phyloP scores from a whole-genome alignment of 2,797 vertebrate species.

The Eurystomus glaucurus region DNA sequence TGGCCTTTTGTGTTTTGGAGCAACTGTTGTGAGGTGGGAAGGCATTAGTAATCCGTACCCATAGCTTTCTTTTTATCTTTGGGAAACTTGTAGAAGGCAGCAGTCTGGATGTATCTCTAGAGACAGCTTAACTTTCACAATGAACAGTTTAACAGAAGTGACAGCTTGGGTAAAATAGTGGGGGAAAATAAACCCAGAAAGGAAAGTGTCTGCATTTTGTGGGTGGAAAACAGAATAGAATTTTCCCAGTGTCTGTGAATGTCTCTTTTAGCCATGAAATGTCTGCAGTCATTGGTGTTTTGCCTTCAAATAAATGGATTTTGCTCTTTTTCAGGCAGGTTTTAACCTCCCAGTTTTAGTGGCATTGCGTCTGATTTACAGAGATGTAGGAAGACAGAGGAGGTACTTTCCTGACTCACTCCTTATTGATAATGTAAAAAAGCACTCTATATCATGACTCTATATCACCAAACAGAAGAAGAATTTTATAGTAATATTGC shows the following conservation, averaged over 20 bases:
- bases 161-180: slow-evolving; percentile 75
- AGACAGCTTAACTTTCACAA: slow-evolving; percentile 75
- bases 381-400: background rate
- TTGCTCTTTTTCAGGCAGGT: background rate
- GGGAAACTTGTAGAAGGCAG: slow-evolving; percentile 64
- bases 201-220: slow-evolving; percentile 53
- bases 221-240: slow-evolving; percentile 18
- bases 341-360: slow-evolving; percentile 19
- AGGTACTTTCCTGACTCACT: background rate
- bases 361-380: slow-evolving; percentile 26
- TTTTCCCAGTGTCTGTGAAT: slow-evolving; percentile 15
- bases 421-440: background rate
- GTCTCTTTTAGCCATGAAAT: background rate
- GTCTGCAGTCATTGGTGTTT: background rate
- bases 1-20: slow-evolving; percentile 60
- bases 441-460: background rate
- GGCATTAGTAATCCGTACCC: slow-evolving; percentile 64
- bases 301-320: slow-evolving; percentile 18
- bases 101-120: slow-evolving; percentile 70
- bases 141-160: slow-evolving; percentile 67
- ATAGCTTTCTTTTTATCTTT: slow-evolving; percentile 72
- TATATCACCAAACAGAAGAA: background rate
- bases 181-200: slow-evolving; percentile 62
- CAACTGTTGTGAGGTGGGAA: slow-evolving; percentile 44
- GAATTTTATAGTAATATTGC: background rate